Conservation (phyloP, 2,113 vertebrate genomes). For the Pluvialis apricaria region DNA sequence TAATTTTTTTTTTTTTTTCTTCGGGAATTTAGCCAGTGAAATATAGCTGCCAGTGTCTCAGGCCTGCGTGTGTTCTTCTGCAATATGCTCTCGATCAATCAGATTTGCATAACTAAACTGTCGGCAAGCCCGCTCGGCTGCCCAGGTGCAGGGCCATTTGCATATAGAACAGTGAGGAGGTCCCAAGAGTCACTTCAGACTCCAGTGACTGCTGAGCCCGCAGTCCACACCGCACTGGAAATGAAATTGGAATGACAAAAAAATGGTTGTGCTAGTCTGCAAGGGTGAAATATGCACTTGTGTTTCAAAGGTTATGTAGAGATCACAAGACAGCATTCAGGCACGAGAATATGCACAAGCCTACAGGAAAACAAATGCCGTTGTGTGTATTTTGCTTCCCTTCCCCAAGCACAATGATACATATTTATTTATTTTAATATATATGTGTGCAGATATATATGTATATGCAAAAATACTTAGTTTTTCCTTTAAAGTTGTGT, state of each 20-base stretch:
- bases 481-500: background rate
- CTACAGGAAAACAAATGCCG: conserved; percentile 34
- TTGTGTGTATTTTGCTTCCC: background rate
- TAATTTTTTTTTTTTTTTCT: conserved; percentile 75
- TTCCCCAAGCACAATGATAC: background rate
- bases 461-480: background rate
- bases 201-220: conserved; percentile 97
- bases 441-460: background rate
- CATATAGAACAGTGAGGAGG: conserved; percentile 99
- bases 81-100: conserved; percentile 99
- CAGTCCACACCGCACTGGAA: conserved; percentile 88
- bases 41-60: conserved; percentile 88
- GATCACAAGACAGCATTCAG: conserved; percentile 64
- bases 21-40: conserved; percentile 89
- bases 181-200: conserved; percentile 99
- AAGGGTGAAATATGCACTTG: conserved; percentile 79
- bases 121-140: conserved; percentile 94
- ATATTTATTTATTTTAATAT: background rate
- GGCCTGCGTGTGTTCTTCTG: conserved; percentile 83
- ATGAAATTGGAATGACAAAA: conserved; percentile 99
- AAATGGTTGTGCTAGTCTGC: conserved; percentile 79
- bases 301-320: conserved; percentile 77
- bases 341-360: conserved; percentile 13
- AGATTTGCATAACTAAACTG: conserved; percentile 99
- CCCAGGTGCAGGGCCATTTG: conserved; percentile 99